phyloP scores from a whole-genome alignment of 2,113 vertebrate species.

The Sialia sialis region DNA sequence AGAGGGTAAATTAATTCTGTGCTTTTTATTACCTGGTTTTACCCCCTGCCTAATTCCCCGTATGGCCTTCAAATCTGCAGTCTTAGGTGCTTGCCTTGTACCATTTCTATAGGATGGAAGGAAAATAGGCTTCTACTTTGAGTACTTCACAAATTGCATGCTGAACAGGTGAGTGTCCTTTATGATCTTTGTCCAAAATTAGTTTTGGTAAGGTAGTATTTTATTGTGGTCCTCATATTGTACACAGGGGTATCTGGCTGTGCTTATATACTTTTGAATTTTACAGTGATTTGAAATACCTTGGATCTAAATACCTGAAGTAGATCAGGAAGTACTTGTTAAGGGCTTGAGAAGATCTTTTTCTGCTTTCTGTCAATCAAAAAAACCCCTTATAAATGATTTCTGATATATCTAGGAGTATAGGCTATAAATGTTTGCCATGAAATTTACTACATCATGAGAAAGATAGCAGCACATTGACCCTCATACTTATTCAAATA shows the following conservation, averaged over 20 bases:
- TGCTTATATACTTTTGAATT: not conserved
- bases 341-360: not conserved
- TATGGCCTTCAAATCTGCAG: not conserved
- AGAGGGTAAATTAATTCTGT: not conserved
- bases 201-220: not conserved
- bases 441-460: not conserved
- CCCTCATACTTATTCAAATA: not conserved
- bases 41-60: not conserved
- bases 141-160: not conserved
- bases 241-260: not conserved
- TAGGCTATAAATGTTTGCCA: not conserved
- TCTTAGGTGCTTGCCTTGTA: not conserved
- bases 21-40: not conserved
- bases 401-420: not conserved
- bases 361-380: not conserved
- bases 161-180: not conserved
- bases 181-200: not conserved
- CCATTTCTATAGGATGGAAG: no score
- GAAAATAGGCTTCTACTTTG: not conserved
- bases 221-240: not conserved
- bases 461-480: not conserved
- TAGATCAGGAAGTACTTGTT: not conserved
- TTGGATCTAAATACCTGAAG: not conserved
- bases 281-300: not conserved
- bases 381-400: not conserved